Evolutionary conservation across 2,888 invertebrate genomes (phyloP), one percentile per base, ranked within the genome.

Genomic region (Cremastinae sp.): DNA sequence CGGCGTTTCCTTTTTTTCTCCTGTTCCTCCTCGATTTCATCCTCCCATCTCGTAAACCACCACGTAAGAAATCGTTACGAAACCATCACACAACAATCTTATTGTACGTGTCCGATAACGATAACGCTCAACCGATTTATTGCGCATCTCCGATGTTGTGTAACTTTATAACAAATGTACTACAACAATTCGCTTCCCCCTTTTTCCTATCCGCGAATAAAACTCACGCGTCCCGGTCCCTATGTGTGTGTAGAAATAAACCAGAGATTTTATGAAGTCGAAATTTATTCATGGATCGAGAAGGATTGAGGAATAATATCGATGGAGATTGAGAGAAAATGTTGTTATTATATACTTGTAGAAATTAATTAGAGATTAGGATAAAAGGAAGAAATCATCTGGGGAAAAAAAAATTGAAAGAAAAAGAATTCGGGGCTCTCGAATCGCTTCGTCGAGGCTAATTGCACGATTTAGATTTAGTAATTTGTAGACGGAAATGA

Each of bases 401-500:
- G 2, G 41, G 28, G n/a, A 28, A 39, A 28, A 8, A 8, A n/a
- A 69, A 2, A 39, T 18, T 28, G 14, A 37, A 10, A 58, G 56
- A 28, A 28, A 5, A 28, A 28, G 2, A 28, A 28, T 28, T 3
- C 28, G 47, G 22, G 65, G 35, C 9, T 18, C 28, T 41, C 49
- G 65, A 72, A 59, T 65, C 65, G 47, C 51, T 43, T 39, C 51
- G 51, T 51, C 5, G 41, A 5, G 5, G 49, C 59, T 70, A 82
- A 82, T 86, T 83, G 81, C 76, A 76, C 83, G 86, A 88, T 88
- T 88, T 87, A 84, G 85, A 87, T 88, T 87, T 85, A 83, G 87
- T 86, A 85, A 89, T 89, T 88, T 87, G 81, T 76, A 77, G 83
- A 82, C 88, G 89, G 89, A 89, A 89, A 89, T 89, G 83, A 85